phyloP scores from a whole-genome alignment of 2,888 invertebrate genomes.

The Lycophotia porphyrea region DNA sequence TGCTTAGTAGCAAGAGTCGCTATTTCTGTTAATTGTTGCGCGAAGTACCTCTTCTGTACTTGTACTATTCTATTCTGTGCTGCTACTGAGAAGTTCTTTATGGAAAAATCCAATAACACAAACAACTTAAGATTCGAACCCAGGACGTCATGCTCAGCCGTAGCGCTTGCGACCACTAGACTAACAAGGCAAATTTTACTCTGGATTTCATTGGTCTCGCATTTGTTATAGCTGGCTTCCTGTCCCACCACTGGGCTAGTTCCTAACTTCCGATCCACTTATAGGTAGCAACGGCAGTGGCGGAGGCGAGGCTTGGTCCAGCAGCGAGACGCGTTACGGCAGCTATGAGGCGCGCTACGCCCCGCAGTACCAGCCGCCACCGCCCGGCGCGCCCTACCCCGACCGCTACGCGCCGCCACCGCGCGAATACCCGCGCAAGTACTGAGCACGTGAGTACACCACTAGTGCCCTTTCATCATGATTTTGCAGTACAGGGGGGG shows the following conservation, averaged over 20 bases:
- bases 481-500: neutral
- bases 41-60: no score
- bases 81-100: neutral
- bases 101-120: neutral
- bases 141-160: neutral
- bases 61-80: no score
- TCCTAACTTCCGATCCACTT: neutral
- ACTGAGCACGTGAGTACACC: conserved; percentile 67
- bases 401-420: conserved; percentile 83
- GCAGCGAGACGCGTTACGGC: conserved; percentile 81
- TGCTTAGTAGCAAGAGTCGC: no score
- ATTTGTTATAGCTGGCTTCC: neutral
- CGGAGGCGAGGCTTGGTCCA: conserved; percentile 77
- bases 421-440: conserved; percentile 82
- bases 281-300: conserved; percentile 71
- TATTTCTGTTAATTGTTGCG: no score
- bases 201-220: neutral
- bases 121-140: neutral
- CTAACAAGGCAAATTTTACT: neutral
- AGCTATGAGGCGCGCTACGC: conserved; percentile 84
- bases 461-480: neutral
- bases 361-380: conserved; percentile 86
- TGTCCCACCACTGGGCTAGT: neutral
- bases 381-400: conserved; percentile 86
- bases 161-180: neutral